Evolutionary conservation across 1,140 invertebrate species (phyloP).

Genomic region (Heliconius hermathena): DNA sequence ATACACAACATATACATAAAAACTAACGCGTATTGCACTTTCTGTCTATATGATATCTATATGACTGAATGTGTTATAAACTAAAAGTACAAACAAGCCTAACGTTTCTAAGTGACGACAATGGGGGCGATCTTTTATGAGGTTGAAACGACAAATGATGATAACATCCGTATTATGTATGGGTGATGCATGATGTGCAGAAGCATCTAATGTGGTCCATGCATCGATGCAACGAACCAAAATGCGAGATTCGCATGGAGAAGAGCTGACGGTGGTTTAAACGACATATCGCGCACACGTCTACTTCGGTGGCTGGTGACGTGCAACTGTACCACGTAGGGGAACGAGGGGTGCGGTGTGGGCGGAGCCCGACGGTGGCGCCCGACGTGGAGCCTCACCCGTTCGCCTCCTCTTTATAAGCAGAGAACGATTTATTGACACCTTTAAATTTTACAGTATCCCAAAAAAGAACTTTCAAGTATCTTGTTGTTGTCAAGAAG

Average conservation of each 20-base stretch:
- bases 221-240: constrained; percentile 79
- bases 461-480: constrained; percentile 1
- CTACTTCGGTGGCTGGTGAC: constrained; percentile 61
- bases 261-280: constrained; percentile 61
- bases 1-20: constrained; percentile 3
- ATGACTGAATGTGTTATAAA: constrained; percentile 32
- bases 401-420: constrained; percentile 63
- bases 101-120: constrained; percentile 49
- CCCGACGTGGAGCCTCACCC: constrained; percentile 59
- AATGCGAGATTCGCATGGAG: constrained; percentile 66
- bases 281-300: constrained; percentile 73
- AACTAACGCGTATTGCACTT: constrained; percentile 7
- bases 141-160: constrained; percentile 45
- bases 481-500: not conserved
- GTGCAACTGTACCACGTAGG: constrained; percentile 64
- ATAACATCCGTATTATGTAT: constrained; percentile 45
- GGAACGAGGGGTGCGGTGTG: constrained; percentile 41
- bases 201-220: constrained; percentile 78
- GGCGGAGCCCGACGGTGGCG: constrained; percentile 59
- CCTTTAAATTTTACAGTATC: constrained; percentile 41
- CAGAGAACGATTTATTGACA: constrained; percentile 69
- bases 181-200: constrained; percentile 69
- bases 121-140: constrained; percentile 39
- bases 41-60: constrained; percentile 6
- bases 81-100: constrained; percentile 52